A percentile compares a stretch with the other conserved stretches of the same genome.
Evolutionary conservation across 2,113 vertebrate genomes (phyloP).

Genomic region (Gobiocypris rarus): DNA sequence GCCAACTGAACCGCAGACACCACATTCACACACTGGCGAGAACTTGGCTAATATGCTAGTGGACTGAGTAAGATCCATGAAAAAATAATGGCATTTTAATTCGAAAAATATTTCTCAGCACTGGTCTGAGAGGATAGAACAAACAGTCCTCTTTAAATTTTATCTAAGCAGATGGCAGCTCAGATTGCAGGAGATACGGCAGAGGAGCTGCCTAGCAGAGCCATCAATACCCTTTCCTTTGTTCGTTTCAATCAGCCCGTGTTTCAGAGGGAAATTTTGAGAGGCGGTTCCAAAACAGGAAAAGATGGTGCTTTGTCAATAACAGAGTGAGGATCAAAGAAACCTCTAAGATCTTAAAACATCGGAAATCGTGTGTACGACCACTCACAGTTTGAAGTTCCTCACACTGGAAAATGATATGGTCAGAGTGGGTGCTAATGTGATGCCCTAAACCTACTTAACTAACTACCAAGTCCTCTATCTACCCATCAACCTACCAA

Average conservation of each 20-base stretch:
- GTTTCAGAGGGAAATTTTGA: constrained; percentile 32
- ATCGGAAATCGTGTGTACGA: neutral
- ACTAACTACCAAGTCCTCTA: neutral
- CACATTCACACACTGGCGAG: constrained; percentile 43
- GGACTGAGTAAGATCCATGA: constrained; percentile 55
- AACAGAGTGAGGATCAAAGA: constrained; percentile 27
- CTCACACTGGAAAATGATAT: neutral
- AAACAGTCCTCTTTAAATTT: constrained; percentile 42
- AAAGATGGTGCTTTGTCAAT: constrained; percentile 28
- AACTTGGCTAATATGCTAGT: constrained; percentile 60
- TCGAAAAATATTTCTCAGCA: constrained; percentile 49
- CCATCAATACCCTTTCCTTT: constrained; percentile 32
- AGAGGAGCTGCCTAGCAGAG: constrained; percentile 28
- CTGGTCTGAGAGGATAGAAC: constrained; percentile 25
- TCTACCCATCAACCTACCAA: neutral
- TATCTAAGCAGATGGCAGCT: constrained; percentile 35
- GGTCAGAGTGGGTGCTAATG: neutral
- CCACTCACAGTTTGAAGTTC: constrained; percentile 12
- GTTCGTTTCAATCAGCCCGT: constrained; percentile 22
- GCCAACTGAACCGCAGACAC: constrained; percentile 35
- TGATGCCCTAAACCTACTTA: neutral
- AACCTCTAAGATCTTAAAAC: constrained; percentile 28
- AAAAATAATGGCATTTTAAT: constrained; percentile 66
- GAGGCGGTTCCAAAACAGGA: neutral
- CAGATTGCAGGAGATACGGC: constrained; percentile 36